Conservation (phyloP, 2,797 vertebrate genomes). For the Fistularia commersonii region DNA sequence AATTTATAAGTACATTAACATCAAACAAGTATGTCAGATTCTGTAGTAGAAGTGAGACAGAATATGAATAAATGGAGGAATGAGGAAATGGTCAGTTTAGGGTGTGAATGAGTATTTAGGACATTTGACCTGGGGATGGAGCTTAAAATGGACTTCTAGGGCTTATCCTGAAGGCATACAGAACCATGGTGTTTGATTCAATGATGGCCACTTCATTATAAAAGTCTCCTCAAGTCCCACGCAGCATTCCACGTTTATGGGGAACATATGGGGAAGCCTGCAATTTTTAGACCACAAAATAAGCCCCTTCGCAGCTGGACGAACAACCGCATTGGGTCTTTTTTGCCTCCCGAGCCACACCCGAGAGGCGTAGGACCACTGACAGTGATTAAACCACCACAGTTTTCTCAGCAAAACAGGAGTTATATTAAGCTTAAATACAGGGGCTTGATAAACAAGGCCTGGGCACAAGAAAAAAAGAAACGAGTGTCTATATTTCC, state of each 20-base stretch:
- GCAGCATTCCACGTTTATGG: slow-evolving; percentile 81
- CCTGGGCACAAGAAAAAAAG: slow-evolving; percentile 71
- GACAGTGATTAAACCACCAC: slow-evolving; percentile 80
- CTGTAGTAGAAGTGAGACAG: slow-evolving; percentile 6
- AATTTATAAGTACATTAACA: no score
- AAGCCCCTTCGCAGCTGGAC: slow-evolving; percentile 81
- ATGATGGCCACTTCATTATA: slow-evolving; percentile 80
- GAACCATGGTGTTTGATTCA: slow-evolving; percentile 76
- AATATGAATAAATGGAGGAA: slow-evolving; percentile 15
- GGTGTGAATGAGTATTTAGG: slow-evolving; percentile 54
- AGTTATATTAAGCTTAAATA: slow-evolving; percentile 89
- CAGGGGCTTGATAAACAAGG: slow-evolving; percentile 86
- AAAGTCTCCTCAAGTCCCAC: slow-evolving; percentile 79
- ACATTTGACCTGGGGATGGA: slow-evolving; percentile 23
- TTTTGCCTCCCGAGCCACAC: slow-evolving; percentile 73
- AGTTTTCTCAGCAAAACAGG: slow-evolving; percentile 84
- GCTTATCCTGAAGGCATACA: slow-evolving; percentile 45
- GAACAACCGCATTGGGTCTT: slow-evolving; percentile 76
- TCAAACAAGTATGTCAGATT: no score
- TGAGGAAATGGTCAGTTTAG: slow-evolving; percentile 33
- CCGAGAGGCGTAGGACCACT: slow-evolving; percentile 81
- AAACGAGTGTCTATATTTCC: slow-evolving; percentile 72
- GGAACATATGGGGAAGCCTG: slow-evolving; percentile 78
- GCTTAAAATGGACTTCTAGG: slow-evolving; percentile 43
- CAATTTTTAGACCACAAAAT: slow-evolving; percentile 85